A percentile compares a stretch with the other conserved stretches of the same genome.
phyloP scores from a whole-genome alignment of 2,113 vertebrate genomes.

The Gorilla gorilla region DNA sequence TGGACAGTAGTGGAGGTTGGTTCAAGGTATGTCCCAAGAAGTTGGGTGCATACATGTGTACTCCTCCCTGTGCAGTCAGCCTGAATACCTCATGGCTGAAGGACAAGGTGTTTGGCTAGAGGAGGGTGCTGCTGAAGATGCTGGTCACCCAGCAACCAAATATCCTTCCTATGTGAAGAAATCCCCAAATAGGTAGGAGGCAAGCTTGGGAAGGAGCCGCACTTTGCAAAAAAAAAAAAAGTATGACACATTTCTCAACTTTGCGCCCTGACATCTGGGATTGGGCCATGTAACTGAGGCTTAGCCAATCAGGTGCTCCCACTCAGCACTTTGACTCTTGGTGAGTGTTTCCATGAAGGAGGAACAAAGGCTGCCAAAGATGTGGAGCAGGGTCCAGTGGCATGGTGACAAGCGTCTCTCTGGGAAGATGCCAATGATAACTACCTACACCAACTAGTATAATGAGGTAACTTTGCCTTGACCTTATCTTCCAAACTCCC shows the following conservation, averaged over 20 bases:
- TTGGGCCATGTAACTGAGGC: not conserved
- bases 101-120: not conserved
- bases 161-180: not conserved
- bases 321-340: not conserved
- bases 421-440: not conserved
- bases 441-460: not conserved
- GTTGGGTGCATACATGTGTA: not conserved
- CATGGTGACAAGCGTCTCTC: not conserved
- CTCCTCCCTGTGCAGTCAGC: no score
- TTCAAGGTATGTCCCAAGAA: not conserved
- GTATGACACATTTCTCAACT: not conserved
- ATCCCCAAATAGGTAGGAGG: not conserved
- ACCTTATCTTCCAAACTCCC: not conserved
- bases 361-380: not conserved
- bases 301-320: not conserved
- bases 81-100: not conserved
- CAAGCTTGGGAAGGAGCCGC: not conserved
- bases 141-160: not conserved
- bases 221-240: not conserved
- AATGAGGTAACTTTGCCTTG: not conserved
- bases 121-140: not conserved
- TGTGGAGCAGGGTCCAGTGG: not conserved
- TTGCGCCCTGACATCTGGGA: not conserved
- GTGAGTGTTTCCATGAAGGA: not conserved
- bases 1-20: not conserved